A percentile compares a stretch with the other conserved stretches of the same genome.
These are phyloP conservation scores for Diadegma fenestrale DNA, from an alignment of 2,888 invertebrate genomes.

Conservation along the genomic window DNA sequence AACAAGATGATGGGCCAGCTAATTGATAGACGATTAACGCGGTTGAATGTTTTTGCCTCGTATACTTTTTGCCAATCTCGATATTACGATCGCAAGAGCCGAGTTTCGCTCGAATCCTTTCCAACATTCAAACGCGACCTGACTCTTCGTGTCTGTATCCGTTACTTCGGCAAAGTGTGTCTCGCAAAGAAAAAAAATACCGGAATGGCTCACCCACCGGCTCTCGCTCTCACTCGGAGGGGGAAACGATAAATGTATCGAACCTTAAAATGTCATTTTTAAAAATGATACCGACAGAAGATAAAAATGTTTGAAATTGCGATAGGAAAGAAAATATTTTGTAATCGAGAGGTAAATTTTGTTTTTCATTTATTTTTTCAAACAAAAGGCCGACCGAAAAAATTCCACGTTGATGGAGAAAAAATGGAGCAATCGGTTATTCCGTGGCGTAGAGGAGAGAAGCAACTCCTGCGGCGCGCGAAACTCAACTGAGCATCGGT, in stretches of 20 bases:
- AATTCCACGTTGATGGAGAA: background rate
- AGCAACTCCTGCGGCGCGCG: conserved; percentile 80
- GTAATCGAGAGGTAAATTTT: background rate
- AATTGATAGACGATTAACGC: background rate
- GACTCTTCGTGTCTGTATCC: background rate
- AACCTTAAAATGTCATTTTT: background rate
- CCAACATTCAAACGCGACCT: background rate
- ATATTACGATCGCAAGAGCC: background rate
- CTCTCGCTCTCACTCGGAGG: background rate
- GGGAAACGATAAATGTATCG: background rate
- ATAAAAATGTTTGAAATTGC: background rate
- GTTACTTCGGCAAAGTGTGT: background rate
- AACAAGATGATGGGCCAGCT: background rate
- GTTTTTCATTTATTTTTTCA: background rate
- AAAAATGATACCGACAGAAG: background rate
- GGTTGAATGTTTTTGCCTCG: background rate
- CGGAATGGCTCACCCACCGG: background rate
- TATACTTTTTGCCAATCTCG: background rate
- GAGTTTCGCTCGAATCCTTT: background rate
- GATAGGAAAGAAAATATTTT: background rate
- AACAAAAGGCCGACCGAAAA: background rate
- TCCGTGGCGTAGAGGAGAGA: conserved; percentile 60
- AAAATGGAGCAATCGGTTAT: conserved; percentile 20
- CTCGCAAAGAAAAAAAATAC: background rate
- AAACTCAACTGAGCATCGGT: conserved; percentile 79